Conservation (phyloP, 2,888 invertebrate genomes). For the Cephonodes hylas region DNA sequence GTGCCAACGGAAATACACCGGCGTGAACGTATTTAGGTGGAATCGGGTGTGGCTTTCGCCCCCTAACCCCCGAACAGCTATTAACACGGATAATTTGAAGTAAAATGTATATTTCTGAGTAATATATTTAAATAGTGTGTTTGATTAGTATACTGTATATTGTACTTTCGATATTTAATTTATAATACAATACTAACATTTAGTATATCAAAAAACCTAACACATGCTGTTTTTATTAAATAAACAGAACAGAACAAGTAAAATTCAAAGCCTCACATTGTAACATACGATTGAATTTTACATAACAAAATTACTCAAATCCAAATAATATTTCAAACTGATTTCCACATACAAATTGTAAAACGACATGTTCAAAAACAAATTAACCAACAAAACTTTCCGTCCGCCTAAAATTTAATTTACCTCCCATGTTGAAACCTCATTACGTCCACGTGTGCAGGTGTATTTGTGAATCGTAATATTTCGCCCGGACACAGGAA, state of each 20-base stretch:
- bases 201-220: no score
- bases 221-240: no score
- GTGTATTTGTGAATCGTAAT: slow-evolving; percentile 5
- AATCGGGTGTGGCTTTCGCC: neutral
- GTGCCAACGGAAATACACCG: slow-evolving; percentile 1
- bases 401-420: neutral
- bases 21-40: neutral
- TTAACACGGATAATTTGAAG: neutral
- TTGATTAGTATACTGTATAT: neutral
- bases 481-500: neutral
- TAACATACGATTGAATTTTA: no score
- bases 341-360: no score
- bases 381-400: neutral
- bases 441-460: neutral
- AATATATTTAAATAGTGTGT: neutral
- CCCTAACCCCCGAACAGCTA: neutral
- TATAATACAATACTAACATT: no score
- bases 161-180: no score
- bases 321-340: no score
- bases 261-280: no score
- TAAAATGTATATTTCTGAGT: neutral
- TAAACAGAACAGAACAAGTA: no score
- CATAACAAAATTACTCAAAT: no score
- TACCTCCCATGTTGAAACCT: neutral
- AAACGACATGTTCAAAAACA: no score